Conservation (phyloP, 2,113 vertebrate genomes). For the Trinectes maculatus region DNA sequence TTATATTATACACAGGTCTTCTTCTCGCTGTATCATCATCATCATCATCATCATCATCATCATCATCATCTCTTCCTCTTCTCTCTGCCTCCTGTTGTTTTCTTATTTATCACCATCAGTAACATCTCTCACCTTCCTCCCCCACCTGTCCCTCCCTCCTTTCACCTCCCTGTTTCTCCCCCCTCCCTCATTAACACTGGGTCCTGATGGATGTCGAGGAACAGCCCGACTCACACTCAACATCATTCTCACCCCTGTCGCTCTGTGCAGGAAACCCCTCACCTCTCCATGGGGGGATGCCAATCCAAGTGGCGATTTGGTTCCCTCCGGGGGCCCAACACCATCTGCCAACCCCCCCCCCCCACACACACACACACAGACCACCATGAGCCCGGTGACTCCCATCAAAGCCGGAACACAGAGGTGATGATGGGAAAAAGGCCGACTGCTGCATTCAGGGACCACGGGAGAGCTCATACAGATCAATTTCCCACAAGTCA, state of each 20-base stretch:
- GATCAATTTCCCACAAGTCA: neutral
- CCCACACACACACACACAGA: too few relatives aligned
- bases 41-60: too few relatives aligned
- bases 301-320: slow-evolving; percentile 40
- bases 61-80: neutral
- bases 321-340: slow-evolving; percentile 18
- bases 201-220: slow-evolving; percentile 64
- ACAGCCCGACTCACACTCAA: slow-evolving; percentile 32
- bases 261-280: slow-evolving; percentile 49
- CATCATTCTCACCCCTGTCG: slow-evolving; percentile 49
- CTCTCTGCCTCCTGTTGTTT: slow-evolving; percentile 56
- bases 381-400: slow-evolving; percentile 9
- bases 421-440: slow-evolving; percentile 56
- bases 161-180: slow-evolving; percentile 1
- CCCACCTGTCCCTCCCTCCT: slow-evolving; percentile 29
- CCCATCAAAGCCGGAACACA: slow-evolving; percentile 31
- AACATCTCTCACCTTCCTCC: slow-evolving; percentile 48
- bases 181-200: slow-evolving; percentile 69
- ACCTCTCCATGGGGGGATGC: slow-evolving; percentile 32
- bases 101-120: slow-evolving; percentile 66
- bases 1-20: too few relatives aligned
- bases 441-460: slow-evolving; percentile 50
- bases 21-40: too few relatives aligned
- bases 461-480: neutral
- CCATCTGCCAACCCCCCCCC: slow-evolving; percentile 68